phyloP scores from a whole-genome alignment of 1,140 invertebrate genomes.

The Druon quercuslanigerum region DNA sequence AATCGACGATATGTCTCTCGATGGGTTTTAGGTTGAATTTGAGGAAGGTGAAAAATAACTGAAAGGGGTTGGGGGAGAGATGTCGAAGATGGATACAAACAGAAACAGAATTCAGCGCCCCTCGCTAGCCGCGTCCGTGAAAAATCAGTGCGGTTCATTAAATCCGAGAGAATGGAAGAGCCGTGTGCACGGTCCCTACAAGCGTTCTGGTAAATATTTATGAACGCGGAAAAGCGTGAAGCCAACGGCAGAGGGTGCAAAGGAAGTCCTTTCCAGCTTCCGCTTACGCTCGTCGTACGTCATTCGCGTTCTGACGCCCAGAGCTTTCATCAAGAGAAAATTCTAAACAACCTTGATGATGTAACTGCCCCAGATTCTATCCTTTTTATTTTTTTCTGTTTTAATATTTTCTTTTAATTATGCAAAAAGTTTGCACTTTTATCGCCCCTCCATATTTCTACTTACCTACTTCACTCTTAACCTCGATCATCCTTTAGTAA shows the following conservation, averaged over 20 bases:
- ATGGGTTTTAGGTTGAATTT: neutral
- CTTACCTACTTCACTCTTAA: no score
- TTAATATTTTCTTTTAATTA: no score
- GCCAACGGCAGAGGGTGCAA: constrained; percentile 47
- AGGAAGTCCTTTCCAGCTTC: constrained; percentile 32
- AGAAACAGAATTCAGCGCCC: constrained; percentile 37
- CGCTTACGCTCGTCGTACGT: constrained; percentile 39
- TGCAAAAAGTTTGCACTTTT: no score
- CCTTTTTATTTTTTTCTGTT: no score
- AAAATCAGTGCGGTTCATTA: constrained; percentile 72
- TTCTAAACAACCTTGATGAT: neutral
- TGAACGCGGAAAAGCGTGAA: constrained; percentile 61
- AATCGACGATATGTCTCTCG: constrained; percentile 26
- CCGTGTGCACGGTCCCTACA: constrained; percentile 32
- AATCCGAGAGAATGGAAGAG: constrained; percentile 63
- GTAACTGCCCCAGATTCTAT: no score
- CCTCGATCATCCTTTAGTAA: no score
- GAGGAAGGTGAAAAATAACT: neutral
- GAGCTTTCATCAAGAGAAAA: neutral
- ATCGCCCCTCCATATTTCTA: no score
- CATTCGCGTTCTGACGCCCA: constrained; percentile 34
- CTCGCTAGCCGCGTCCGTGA: constrained; percentile 58
- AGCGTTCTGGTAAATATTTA: constrained; percentile 66
- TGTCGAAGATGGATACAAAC: constrained; percentile 61
- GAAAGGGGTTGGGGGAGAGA: constrained; percentile 8